Base-by-base conservation (phyloP, 1,140 invertebrate species). In the Bombus terrestris region DNA sequence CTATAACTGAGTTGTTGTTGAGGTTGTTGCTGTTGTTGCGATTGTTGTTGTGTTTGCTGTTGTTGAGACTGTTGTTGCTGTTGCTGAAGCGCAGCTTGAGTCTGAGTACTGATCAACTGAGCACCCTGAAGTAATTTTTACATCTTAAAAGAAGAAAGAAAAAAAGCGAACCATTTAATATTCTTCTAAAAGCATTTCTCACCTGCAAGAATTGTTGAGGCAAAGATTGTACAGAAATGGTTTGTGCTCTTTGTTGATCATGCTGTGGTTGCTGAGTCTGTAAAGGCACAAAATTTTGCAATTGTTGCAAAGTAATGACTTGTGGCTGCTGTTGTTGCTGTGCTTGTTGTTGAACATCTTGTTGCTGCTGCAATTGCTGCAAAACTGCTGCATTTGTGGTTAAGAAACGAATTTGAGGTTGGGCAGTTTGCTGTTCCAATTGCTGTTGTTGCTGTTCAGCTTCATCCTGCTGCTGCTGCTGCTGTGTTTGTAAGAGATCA, bases 1-100 rank as follows among this genome's bases (percentile, higher is more conserved):
- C 96, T 97, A 92, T 97, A 97, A 28, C 96, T 97, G 80, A 94
- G 91, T 91, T 95, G 96, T 89, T 95, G 96, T 82, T 91, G 96
- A 0, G 95, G 92, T 41, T 95, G 95, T 35, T 92, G 94, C 91
- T 96, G 95, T 86, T 95, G 94, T 82, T 93, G 94, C 47, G 96
- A 94, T 83, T 95, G 93, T 57, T 90, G 92, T 92, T 92, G 95
- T 90, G 62, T 62, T 53, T 96, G 93, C 32, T 95, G 94, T 94
- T 96, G 95, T 86, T 95, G 92, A 74, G 96, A 95, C 83, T 95
- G 93, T 80, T 92, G 93, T 90, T 93, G 95, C 92, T 96, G 94
- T 47, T 96, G 95, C 22, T 93, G 93, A 62, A 93, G 84, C 1
- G 92, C 90, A 25, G 92, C 90, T 76, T 94, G 94, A 22, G 93